Conservation (phyloP, 2,113 vertebrate species). For the Phrynocephalus versicolor region DNA sequence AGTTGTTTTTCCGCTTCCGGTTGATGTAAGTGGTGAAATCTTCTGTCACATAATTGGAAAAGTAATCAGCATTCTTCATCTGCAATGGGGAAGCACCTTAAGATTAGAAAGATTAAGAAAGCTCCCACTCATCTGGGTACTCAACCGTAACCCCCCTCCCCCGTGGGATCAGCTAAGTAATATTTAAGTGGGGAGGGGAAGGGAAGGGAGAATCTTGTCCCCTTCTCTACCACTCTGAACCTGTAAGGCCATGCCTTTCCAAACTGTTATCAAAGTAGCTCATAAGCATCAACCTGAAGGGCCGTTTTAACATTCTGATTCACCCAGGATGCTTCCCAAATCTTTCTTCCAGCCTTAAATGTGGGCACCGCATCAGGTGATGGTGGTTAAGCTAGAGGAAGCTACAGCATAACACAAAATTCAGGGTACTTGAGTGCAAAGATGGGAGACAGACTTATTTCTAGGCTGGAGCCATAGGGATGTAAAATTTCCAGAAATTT, state of each 20-base stretch:
- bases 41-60: slow-evolving; percentile 96
- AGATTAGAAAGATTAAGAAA: not conserved
- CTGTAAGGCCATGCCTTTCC: not conserved
- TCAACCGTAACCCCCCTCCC: too few relatives aligned
- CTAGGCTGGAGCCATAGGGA: too few relatives aligned
- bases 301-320: not conserved
- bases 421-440: not conserved
- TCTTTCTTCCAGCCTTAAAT: not conserved
- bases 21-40: slow-evolving; percentile 97
- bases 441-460: not conserved
- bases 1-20: slow-evolving; percentile 95
- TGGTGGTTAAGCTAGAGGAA: not conserved
- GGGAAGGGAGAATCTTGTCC: not conserved
- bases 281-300: not conserved
- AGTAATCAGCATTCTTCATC: slow-evolving; percentile 97
- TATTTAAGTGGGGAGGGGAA: too few relatives aligned
- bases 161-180: too few relatives aligned
- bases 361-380: not conserved
- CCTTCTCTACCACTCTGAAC: not conserved
- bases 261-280: not conserved
- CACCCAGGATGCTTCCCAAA: not conserved
- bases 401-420: not conserved
- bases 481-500: too few relatives aligned
- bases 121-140: not conserved
- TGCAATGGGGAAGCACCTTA: slow-evolving; percentile 52